A percentile compares a stretch with the other conserved stretches of the same genome.
These are phyloP conservation scores for Drosophila repleta DNA, from an alignment of 1,140 invertebrate genomes.

Conservation along the genomic window DNA sequence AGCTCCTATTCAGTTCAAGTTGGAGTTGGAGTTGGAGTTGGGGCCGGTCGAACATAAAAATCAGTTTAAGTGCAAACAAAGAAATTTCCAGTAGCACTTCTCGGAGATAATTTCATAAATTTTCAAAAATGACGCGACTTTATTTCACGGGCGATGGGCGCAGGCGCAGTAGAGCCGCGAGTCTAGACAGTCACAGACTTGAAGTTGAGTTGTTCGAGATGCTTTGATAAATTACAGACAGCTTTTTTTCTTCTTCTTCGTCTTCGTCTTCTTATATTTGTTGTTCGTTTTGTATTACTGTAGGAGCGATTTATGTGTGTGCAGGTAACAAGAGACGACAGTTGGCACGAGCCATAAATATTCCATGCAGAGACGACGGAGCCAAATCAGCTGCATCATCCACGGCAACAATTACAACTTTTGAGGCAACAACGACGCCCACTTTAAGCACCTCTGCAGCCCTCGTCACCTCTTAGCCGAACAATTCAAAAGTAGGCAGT, in stretches of 20 bases:
- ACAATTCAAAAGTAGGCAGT: conserved; percentile 66
- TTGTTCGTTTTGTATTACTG: conserved; percentile 15
- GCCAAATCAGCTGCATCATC: conserved; percentile 75
- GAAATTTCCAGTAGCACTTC: conserved; percentile 69
- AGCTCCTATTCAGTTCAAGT: conserved; percentile 11
- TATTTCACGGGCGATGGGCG: conserved; percentile 10
- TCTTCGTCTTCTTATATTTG: conserved; percentile 14
- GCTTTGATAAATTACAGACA: conserved; percentile 62
- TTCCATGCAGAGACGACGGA: conserved; percentile 32
- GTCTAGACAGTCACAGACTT: conserved; percentile 43
- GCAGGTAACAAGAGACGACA: conserved; percentile 60
- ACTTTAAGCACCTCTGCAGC: conserved; percentile 70
- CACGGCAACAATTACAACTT: conserved; percentile 64
- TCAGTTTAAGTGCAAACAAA: conserved; percentile 55
- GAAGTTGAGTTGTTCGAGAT: conserved; percentile 49
- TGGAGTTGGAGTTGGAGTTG: neutral
- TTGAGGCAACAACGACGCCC: conserved; percentile 55
- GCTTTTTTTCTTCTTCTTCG: conserved; percentile 18
- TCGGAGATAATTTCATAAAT: conserved; percentile 62
- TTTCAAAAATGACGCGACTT: conserved; percentile 51
- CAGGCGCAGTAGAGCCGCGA: neutral
- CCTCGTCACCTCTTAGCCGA: conserved; percentile 34
- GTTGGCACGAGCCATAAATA: conserved; percentile 75
- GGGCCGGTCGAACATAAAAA: conserved; percentile 20
- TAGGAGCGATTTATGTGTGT: conserved; percentile 49